Evolutionary conservation across 2,888 invertebrate genomes (phyloP).

Genomic region (Tholera decimalis): DNA sequence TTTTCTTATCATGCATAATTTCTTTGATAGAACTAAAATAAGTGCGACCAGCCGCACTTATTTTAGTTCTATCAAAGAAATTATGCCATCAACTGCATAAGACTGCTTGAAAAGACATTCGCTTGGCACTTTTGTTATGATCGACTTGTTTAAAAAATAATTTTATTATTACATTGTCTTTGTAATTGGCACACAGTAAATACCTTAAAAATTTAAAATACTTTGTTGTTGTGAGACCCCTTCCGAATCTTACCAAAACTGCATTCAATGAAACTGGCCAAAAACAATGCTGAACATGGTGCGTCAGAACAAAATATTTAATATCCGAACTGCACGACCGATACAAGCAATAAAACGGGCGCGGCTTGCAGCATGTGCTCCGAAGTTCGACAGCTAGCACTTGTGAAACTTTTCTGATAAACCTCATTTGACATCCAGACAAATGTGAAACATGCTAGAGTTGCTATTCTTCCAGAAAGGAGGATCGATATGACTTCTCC

Average conservation of each 20-base stretch:
- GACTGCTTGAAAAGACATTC: too few species aligned
- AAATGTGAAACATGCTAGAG: constrained; percentile 15
- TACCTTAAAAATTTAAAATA: too few species aligned
- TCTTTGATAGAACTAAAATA: too few species aligned
- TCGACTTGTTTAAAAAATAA: too few species aligned
- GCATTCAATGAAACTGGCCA: background rate
- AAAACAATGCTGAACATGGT: background rate
- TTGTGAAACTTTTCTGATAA: constrained; percentile 47
- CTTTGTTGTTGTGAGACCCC: too few species aligned
- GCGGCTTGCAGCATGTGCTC: constrained; percentile 36
- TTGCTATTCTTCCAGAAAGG: background rate
- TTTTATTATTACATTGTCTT: too few species aligned
- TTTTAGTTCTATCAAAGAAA: too few species aligned
- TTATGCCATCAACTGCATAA: too few species aligned
- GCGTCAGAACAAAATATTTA: background rate
- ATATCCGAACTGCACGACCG: constrained; percentile 33
- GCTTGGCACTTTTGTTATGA: too few species aligned
- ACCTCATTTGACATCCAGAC: constrained; percentile 12
- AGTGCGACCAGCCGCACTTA: too few species aligned
- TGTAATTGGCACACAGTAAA: too few species aligned
- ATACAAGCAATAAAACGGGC: constrained; percentile 44
- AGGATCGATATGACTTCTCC: background rate
- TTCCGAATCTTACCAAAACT: background rate
- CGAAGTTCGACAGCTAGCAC: constrained; percentile 29
- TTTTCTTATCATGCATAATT: too few species aligned